Evolutionary conservation across 2,888 invertebrate species (phyloP), one percentile per base, ranked within the genome.

Genomic region (Pseudococcus jackbeardsleyi): DNA sequence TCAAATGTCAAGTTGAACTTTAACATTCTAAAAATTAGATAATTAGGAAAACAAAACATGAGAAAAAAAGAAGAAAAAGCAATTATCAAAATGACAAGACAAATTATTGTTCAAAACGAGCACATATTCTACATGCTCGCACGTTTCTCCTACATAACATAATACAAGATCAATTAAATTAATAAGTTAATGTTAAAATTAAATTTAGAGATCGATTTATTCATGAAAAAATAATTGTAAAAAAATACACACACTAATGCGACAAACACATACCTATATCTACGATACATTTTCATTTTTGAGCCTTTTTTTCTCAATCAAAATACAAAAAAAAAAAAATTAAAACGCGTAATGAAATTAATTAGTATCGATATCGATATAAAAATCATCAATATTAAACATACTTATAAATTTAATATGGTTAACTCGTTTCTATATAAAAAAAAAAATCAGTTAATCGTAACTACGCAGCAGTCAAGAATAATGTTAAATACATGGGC

Each of bases 201-300:
- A 46, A 82, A 82, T 82, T 82, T 46, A 82, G 79, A 82, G 79
- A 82, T 82, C 79, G 79, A 77, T 82, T 82, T 33, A 82, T 9
- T 79, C 79, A 46, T 46, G 39, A 12, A 82, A 46, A 77, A 82
- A 82, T 7, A 82, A 82, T 82, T 46, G 17, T 46, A 82, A 46
- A 42, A 33, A 82, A 42, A 19, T 17, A 82, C 0, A 72, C 26
- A 82, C 11, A 46, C 79, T 19, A 82, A 82, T 64, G 22, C 64
- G 22, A 64, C 15, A 54, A 9, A 64, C 64, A 64, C n/a, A 7
- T 54, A 54, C 54, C 54, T 9, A 54, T 59, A 59, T 7, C 59
- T n/a, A 59, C 54, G 12, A 39, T n/a, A 54, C n/a, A 59, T 59
- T 59, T 59, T n/a, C 22, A 22, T 64, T 22, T 12, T 17, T 12